phyloP scores from a whole-genome alignment of 2,888 invertebrate species.

The Sphaeridia pumilis region DNA sequence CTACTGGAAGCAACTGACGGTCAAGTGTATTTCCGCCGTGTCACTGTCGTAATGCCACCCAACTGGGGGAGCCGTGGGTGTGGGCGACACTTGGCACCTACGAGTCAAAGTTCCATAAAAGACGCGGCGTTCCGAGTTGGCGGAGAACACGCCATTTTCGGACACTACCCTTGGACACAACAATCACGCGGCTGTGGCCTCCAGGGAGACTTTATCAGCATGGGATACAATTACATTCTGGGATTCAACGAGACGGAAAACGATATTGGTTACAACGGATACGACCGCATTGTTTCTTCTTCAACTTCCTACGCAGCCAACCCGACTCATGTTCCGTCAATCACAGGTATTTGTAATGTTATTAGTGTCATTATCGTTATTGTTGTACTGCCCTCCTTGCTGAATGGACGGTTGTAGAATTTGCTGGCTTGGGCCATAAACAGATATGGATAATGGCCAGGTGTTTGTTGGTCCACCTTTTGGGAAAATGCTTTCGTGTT shows the following conservation, averaged over 20 bases:
- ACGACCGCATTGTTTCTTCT: no score
- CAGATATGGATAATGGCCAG: no score
- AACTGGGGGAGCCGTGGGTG: conserved; percentile 43
- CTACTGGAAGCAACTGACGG: conserved; percentile 49
- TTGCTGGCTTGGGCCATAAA: no score
- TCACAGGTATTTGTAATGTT: no score
- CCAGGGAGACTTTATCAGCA: conserved; percentile 49
- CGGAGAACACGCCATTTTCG: conserved; percentile 45
- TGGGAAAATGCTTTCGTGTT: no score
- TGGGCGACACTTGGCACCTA: conserved; percentile 38
- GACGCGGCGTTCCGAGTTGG: conserved; percentile 47
- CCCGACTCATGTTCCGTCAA: no score
- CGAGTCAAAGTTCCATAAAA: conserved; percentile 42
- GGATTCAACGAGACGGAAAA: conserved; percentile 36
- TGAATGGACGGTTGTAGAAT: no score
- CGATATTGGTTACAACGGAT: conserved; percentile 15
- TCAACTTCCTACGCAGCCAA: no score
- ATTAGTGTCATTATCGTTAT: no score
- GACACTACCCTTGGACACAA: conserved; percentile 48
- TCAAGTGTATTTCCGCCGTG: conserved; percentile 47
- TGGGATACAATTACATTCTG: conserved; percentile 37
- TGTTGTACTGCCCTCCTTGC: no score
- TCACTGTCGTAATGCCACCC: conserved; percentile 50
- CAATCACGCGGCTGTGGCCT: conserved; percentile 51
- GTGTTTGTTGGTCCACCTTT: no score